These are phyloP conservation scores for Rattus norvegicus DNA, from an alignment of 2,113 vertebrate species.

Conservation along the genomic window DNA sequence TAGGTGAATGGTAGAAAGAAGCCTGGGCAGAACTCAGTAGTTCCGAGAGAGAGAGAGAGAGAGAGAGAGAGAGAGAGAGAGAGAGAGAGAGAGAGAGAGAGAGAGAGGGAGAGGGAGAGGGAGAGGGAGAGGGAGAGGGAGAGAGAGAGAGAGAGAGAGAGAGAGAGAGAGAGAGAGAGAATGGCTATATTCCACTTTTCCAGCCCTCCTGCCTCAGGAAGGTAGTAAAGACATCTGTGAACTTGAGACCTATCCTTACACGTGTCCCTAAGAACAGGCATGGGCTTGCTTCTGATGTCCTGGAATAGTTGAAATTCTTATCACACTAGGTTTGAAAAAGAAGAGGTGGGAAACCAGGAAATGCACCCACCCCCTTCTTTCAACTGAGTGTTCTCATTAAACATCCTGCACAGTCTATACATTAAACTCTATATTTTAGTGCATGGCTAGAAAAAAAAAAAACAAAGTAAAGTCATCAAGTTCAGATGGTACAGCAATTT, in stretches of 20 bases:
- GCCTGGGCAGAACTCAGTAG: background rate
- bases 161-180: background rate
- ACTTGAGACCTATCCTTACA: background rate
- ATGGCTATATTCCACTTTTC: rapidly evolving
- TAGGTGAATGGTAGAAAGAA: background rate
- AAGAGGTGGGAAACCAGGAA: background rate
- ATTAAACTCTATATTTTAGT: background rate
- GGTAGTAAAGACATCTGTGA: background rate
- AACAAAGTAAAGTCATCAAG: background rate
- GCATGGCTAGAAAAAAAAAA: background rate
- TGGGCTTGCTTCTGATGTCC: background rate
- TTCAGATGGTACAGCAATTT: conserved; percentile 23
- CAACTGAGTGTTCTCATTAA: background rate
- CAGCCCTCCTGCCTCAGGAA: background rate
- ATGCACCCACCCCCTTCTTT: background rate
- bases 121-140: background rate
- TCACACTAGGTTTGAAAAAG: background rate
- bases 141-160: background rate
- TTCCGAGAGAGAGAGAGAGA: background rate
- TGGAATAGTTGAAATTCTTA: background rate
- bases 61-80: too few relatives aligned
- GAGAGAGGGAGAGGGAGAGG: background rate
- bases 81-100: too few relatives aligned
- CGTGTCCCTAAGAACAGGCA: background rate
- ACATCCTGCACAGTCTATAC: background rate